Conservation (phyloP, 2,888 invertebrate species). For the Epinotia brunnichana region DNA sequence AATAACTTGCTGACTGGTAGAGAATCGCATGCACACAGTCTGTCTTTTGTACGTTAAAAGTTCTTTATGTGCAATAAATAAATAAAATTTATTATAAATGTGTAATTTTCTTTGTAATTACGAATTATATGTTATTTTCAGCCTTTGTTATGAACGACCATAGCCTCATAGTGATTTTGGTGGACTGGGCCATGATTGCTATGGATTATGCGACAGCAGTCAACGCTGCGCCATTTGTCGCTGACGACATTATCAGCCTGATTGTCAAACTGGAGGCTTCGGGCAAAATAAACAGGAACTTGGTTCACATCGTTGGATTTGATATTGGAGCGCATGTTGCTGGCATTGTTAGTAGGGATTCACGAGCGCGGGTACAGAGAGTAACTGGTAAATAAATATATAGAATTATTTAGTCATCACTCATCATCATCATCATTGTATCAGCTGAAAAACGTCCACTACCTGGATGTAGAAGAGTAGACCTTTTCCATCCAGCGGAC, state of each 20-base stretch:
- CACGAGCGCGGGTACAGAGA: constrained; percentile 37
- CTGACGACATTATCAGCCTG: constrained; percentile 37
- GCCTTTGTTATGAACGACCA: constrained; percentile 29
- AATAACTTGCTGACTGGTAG: background rate
- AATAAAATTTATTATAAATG: no score
- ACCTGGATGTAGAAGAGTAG: no score
- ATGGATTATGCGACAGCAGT: constrained; percentile 33
- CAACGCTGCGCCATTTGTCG: constrained; percentile 32
- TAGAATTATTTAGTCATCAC: background rate
- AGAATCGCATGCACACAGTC: background rate
- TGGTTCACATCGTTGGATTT: constrained; percentile 45
- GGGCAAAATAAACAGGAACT: constrained; percentile 12
- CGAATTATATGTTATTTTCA: constrained; percentile 19
- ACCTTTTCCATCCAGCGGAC: no score
- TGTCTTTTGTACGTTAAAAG: no score
- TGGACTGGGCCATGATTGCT: constrained; percentile 42
- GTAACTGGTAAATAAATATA: constrained; percentile 42
- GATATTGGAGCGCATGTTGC: constrained; percentile 46
- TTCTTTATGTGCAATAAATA: no score
- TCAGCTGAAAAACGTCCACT: no score
- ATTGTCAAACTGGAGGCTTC: constrained; percentile 6
- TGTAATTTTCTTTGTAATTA: no score
- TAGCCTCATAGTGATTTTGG: constrained; percentile 34
- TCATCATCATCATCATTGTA: no score
- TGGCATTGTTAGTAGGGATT: constrained; percentile 42